Base-by-base conservation (phyloP, 2,797 vertebrate species). In the Thripadectes ignobilis region DNA sequence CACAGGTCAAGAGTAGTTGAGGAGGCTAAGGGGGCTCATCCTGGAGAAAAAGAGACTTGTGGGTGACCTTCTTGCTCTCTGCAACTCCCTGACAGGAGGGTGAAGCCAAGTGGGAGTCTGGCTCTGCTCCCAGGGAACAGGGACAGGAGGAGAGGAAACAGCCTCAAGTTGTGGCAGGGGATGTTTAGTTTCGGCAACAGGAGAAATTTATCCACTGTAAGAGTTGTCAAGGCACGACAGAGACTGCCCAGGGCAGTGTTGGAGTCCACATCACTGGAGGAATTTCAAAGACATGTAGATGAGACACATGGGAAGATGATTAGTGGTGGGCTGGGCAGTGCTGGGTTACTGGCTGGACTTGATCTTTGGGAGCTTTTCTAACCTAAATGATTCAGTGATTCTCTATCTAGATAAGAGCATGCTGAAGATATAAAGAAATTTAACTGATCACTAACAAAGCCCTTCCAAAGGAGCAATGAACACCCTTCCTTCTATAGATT, bases 101-200 rank as follows among this genome's bases (percentile, higher is more conserved):
- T 11, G 15, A 5, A 57, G 36, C 23, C 0, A 0, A 4, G 10
- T 4, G 14, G 5, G 14, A 1, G 0, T 68, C 0, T 0, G 12
- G 14, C 14, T 49, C 2, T 71, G 2, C 8, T 58, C 9, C 14
- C 32, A 45, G 20, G 12, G 21, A 65, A 45, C 45, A 58, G 24
- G 34, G 24, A 45, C 14, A 45, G 29, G 12, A 62, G 1, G 8
- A 36, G 30, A 75, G 29, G 6, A 0, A 71, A 63, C 0, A 0
- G 24, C 7, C 10, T 45, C n/a, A 51, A 13, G n/a, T 3, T 32
- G 6, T 2, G 24, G 7, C 30, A 65, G 51, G 10, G 10, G 12
- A 46, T 3, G 5, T 51, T 45, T 59, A 32, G 19, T 10, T 10
- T 39, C 21, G 21, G 45, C 29, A 63, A 21, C 1, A 30, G 43